Base-by-base conservation (phyloP, 2,797 vertebrate genomes). In the Distichodus sexfasciatus region DNA sequence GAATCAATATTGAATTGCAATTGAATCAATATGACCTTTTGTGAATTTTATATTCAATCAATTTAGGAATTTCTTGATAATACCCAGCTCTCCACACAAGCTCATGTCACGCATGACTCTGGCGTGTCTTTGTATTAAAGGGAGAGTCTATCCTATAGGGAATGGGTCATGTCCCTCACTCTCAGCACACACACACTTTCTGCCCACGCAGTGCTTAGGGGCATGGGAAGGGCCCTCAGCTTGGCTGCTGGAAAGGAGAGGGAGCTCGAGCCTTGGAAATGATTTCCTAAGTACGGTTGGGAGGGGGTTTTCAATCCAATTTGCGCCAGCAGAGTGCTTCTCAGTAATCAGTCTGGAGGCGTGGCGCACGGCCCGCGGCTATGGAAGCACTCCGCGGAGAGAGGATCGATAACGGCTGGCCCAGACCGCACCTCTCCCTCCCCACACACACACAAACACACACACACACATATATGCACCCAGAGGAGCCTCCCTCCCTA, bases 301-400 rank as follows among this genome's bases (percentile, higher is more conserved):
- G 77, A 79, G 74, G 67, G 74, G 57, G 38, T 74, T 81, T 76
- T 81, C 77, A 79, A 79, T 79, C 74, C 77, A 79, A 79, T 79
- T 79, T 79, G 74, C 58, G 44, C 74, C 80, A 80, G 81, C 69
- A 72, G 75, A 84, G 76, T 71, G 79, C 77, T 74, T 53, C 75
- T 63, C 72, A 79, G 77, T 87, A 84, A 86, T 86, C 77, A 82
- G 84, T 81, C 76, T 72, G 69, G 79, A 81, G 79, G 78, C 76
- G 81, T 83, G 80, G 81, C 81, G 72, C 70, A 51, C 65, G 79
- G 83, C 86, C 84, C 62, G 60, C 24, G 84, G 87, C 84, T 75
- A 79, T 76, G 76, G 80, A 84, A 82, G 82, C 79, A 69, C 75
- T 71, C 81, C 65, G 74, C 77, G 71, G 77, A 83, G 77, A 79